These are phyloP conservation scores for Phasia obesa DNA, from an alignment of 2,888 invertebrate genomes.

Conservation along the genomic window DNA sequence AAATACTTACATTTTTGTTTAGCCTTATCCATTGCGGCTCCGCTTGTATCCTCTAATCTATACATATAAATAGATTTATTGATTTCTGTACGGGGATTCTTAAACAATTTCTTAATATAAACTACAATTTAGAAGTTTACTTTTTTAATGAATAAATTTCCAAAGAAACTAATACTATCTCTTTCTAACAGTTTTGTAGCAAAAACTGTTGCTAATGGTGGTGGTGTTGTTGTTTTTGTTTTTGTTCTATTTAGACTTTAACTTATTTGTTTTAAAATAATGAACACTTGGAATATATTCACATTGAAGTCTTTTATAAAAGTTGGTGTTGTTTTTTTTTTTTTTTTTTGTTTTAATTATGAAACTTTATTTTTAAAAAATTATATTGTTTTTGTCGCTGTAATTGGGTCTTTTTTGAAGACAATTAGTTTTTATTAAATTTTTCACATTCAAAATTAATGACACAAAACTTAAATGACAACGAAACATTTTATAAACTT, in stretches of 20 bases:
- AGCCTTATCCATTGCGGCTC: conserved; percentile 82
- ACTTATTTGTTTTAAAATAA: conserved; percentile 29
- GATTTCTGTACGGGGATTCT: conserved; percentile 49
- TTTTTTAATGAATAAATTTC: conserved; percentile 30
- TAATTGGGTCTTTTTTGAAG: conserved; percentile 52
- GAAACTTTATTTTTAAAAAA: conserved; percentile 47
- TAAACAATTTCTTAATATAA: conserved; percentile 21
- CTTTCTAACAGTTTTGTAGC: background rate
- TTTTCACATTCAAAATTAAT: conserved; percentile 76
- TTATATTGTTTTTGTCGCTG: conserved; percentile 36
- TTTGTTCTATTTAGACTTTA: conserved; percentile 1
- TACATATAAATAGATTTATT: conserved; percentile 77
- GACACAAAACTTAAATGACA: conserved; percentile 73
- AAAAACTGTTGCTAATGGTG: too few relatives aligned
- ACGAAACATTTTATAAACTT: conserved; percentile 74
- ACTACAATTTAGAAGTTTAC: conserved; percentile 50
- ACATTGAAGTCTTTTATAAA: conserved; percentile 28
- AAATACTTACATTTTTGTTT: conserved; percentile 81
- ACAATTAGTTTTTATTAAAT: conserved; percentile 73
- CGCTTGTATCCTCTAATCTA: conserved; percentile 81
- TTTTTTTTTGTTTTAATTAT: too few relatives aligned
- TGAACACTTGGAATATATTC: conserved; percentile 36
- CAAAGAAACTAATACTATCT: background rate
- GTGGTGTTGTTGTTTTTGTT: too few relatives aligned
- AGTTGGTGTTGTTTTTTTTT: conserved; percentile 25